phyloP scores from a whole-genome alignment of 2,113 vertebrate genomes.

The Oncorhynchus gorbuscha region DNA sequence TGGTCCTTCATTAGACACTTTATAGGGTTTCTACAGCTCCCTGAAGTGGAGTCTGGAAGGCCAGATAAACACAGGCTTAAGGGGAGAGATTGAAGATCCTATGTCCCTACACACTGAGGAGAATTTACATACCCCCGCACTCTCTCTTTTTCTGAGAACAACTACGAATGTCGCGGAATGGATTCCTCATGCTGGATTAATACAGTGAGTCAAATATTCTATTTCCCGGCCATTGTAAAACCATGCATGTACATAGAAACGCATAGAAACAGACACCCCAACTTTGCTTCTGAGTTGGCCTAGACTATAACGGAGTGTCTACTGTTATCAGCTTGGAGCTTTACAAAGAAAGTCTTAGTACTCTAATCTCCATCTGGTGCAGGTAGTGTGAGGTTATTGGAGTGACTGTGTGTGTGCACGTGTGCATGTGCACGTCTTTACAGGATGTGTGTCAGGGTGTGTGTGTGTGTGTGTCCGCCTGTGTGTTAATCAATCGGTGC shows the following conservation, averaged over 20 bases:
- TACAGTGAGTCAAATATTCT: background rate
- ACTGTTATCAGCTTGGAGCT: constrained; percentile 24
- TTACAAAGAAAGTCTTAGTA: constrained; percentile 54
- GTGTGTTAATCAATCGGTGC: constrained; percentile 4
- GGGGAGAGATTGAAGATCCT: background rate
- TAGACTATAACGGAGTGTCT: background rate
- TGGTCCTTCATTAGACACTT: background rate
- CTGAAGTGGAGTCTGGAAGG: too few relatives aligned
- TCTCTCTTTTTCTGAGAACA: background rate
- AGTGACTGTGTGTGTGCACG: constrained; percentile 1
- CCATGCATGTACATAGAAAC: background rate
- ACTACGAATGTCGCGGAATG: background rate
- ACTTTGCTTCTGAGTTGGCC: background rate
- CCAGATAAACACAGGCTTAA: background rate
- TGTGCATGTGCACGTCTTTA: background rate
- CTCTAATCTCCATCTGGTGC: constrained; percentile 58
- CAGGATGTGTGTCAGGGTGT: background rate
- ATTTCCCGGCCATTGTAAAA: background rate
- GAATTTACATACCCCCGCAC: too few relatives aligned
- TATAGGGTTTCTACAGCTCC: too few relatives aligned
- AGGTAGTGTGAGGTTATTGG: constrained; percentile 40
- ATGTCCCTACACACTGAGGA: too few relatives aligned
- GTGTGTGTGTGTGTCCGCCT: background rate
- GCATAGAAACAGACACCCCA: constrained; percentile 7
- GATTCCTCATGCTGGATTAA: background rate